Evolutionary conservation across 2,888 invertebrate genomes (phyloP).

Genomic region (Leucoma salicis): DNA sequence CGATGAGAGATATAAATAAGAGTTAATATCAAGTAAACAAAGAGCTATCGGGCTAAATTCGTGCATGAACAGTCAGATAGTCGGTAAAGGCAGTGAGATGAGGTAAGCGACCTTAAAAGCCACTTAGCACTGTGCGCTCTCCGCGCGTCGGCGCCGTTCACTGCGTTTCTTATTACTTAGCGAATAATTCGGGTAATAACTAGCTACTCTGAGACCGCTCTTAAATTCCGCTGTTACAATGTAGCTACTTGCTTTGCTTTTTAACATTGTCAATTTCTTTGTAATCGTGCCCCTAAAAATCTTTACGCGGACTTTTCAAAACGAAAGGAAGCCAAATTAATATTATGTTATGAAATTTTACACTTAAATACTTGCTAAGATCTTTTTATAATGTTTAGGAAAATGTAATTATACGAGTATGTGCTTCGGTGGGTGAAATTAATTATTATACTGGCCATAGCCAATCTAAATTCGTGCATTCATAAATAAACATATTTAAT

Average conservation of each 20-base stretch:
- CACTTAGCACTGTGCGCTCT: constrained; percentile 71
- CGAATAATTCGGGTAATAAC: constrained; percentile 63
- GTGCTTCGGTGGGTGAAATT: constrained; percentile 9
- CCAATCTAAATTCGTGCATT: constrained; percentile 15
- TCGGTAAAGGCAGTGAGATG: constrained; percentile 59
- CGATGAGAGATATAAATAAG: constrained; percentile 19
- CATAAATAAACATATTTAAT: constrained; percentile 12
- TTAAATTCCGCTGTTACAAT: constrained; percentile 12
- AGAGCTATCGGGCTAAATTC: constrained; percentile 52
- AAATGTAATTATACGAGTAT: constrained; percentile 7
- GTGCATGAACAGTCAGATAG: constrained; percentile 57
- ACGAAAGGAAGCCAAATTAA: not conserved
- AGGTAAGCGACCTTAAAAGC: constrained; percentile 80
- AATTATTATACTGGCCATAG: constrained; percentile 9
- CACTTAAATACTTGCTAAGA: not conserved
- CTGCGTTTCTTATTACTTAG: constrained; percentile 72
- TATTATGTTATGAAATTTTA: not conserved
- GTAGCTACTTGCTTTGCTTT: constrained; percentile 13
- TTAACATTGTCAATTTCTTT: constrained; percentile 7
- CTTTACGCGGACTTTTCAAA: not conserved
- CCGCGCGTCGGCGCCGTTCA: constrained; percentile 47
- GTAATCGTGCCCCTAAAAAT: not conserved
- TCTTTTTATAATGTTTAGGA: constrained; percentile 1
- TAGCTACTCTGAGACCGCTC: constrained; percentile 27
- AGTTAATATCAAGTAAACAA: constrained; percentile 56